A percentile compares a stretch with the other conserved stretches of the same genome.
Evolutionary conservation across 1,140 invertebrate genomes (phyloP).

Genomic region (Agraylea sexmaculata): DNA sequence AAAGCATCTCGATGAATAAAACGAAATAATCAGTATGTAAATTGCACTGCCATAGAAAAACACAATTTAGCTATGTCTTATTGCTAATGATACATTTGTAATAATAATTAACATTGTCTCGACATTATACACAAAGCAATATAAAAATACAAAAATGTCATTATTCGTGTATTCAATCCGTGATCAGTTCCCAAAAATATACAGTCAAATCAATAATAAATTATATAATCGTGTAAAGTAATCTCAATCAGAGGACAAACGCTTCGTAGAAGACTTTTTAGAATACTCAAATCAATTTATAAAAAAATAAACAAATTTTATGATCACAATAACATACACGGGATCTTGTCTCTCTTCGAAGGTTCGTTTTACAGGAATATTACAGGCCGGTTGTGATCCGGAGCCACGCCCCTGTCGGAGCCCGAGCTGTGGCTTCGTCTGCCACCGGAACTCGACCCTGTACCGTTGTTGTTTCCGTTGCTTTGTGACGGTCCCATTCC

Average conservation of each 20-base stretch:
- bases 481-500: conserved; percentile 18
- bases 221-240: neutral
- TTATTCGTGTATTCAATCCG: too few species aligned
- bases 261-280: neutral
- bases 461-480: conserved; percentile 21
- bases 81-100: too few species aligned
- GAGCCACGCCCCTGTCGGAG: conserved; percentile 26
- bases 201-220: neutral
- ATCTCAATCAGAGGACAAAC: neutral
- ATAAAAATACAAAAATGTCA: too few species aligned
- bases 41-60: too few species aligned
- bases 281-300: too few species aligned
- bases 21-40: too few species aligned
- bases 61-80: too few species aligned
- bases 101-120: too few species aligned
- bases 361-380: conserved; percentile 30
- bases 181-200: neutral
- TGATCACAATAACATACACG: conserved; percentile 7
- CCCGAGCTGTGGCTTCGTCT: conserved; percentile 30
- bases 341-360: neutral
- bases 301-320: too few species aligned
- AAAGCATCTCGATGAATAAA: too few species aligned
- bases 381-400: conserved; percentile 28
- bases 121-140: too few species aligned
- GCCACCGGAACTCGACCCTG: conserved; percentile 24